These are phyloP conservation scores for Gobius niger DNA, from an alignment of 2,113 vertebrate genomes.

Conservation along the genomic window DNA sequence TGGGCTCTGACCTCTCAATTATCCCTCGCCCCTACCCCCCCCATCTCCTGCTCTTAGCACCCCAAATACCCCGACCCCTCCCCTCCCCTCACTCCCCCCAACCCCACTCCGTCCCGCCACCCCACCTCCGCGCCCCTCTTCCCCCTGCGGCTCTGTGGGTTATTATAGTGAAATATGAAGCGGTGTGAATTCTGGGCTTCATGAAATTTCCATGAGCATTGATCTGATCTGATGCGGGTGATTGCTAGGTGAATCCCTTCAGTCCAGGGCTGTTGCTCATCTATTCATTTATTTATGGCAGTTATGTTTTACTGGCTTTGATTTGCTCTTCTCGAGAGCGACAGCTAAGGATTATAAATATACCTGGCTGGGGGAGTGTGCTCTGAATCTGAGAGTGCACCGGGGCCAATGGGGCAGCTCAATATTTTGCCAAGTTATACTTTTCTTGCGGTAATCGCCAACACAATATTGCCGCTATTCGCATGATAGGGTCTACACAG, in stretches of 20 bases:
- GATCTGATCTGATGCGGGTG: constrained; percentile 81
- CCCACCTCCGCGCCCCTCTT: constrained; percentile 34
- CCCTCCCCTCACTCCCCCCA: constrained; percentile 37
- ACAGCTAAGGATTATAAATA: constrained; percentile 77
- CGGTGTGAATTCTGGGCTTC: constrained; percentile 75
- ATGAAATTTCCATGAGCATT: constrained; percentile 85
- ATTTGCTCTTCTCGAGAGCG: constrained; percentile 76
- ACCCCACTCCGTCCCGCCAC: constrained; percentile 33
- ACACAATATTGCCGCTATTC: no score
- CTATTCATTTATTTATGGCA: constrained; percentile 79
- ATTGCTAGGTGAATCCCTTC: constrained; percentile 80
- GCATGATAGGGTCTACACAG: no score
- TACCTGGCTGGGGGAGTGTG: constrained; percentile 69
- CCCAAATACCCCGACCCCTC: constrained; percentile 23
- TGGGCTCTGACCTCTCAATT: constrained; percentile 68
- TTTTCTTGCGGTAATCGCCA: background rate
- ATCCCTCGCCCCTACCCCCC: constrained; percentile 31
- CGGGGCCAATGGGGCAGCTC: background rate
- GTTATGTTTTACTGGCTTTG: constrained; percentile 77
- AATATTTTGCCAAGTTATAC: background rate
- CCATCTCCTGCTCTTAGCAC: constrained; percentile 19
- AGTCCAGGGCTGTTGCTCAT: constrained; percentile 72
- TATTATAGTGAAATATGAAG: constrained; percentile 85
- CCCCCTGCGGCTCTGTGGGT: constrained; percentile 64
- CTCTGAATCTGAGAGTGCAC: constrained; percentile 60